These are phyloP conservation scores for Lasioglossum leucozonium DNA, from an alignment of 2,888 invertebrate species.

Conservation along the genomic window DNA sequence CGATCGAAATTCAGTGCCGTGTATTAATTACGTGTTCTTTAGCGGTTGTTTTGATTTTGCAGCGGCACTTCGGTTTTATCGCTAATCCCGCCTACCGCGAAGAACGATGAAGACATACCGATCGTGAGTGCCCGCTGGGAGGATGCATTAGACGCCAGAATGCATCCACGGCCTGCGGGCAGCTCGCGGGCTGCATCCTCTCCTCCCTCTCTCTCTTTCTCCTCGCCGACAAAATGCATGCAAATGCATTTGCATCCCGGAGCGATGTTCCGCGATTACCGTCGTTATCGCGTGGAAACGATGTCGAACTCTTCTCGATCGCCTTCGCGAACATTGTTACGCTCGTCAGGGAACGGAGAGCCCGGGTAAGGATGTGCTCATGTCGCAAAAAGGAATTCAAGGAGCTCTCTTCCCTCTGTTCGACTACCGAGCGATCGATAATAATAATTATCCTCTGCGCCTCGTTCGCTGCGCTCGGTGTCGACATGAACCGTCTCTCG, in stretches of 20 bases:
- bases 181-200: conserved; percentile 9
- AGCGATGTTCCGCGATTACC: conserved; percentile 61
- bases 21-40: neutral
- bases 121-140: conserved; percentile 74
- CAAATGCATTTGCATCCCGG: conserved; percentile 40
- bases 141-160: conserved; percentile 69
- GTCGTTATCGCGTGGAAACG: conserved; percentile 60
- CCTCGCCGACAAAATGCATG: conserved; percentile 20
- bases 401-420: no score
- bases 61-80: conserved; percentile 24
- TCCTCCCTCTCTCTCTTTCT: no score
- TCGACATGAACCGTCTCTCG: conserved; percentile 1
- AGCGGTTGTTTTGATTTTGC: neutral
- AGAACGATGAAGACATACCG: conserved; percentile 73
- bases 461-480: neutral
- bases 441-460: conserved; percentile 4
- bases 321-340: conserved; percentile 36
- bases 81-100: conserved; percentile 67
- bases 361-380: neutral
- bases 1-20: neutral
- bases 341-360: conserved; percentile 25
- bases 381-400: neutral
- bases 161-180: conserved; percentile 30
- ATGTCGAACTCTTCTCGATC: conserved; percentile 28
- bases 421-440: neutral